Percentiles rank a stretch among this genome's conserved stretches.
These are phyloP conservation scores for Oxyura jamaicensis DNA, from an alignment of 2,113 vertebrate species.

Conservation along the genomic window DNA sequence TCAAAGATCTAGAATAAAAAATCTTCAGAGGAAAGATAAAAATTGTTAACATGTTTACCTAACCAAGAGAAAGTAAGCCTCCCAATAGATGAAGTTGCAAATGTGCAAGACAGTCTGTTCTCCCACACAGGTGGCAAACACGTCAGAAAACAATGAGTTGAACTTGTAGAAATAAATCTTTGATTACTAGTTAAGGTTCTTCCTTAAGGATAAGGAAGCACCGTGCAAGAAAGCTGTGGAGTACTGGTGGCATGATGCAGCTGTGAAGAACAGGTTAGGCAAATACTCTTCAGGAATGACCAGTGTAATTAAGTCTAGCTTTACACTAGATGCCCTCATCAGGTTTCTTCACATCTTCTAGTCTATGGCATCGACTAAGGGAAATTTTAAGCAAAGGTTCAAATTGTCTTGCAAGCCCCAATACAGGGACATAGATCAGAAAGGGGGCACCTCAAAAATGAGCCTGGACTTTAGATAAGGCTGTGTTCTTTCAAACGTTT, in stretches of 20 bases:
- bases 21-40: not conserved
- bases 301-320: not conserved
- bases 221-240: not conserved
- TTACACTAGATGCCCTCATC: not conserved
- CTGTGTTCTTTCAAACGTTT: not conserved
- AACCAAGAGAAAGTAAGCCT: not conserved
- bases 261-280: not conserved
- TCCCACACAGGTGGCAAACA: not conserved
- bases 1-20: not conserved
- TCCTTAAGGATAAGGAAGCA: not conserved
- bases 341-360: not conserved
- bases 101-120: not conserved
- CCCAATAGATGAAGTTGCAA: not conserved
- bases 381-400: not conserved
- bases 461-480: not conserved
- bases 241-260: not conserved
- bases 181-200: not conserved
- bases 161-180: not conserved
- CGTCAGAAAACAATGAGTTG: not conserved
- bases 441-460: not conserved
- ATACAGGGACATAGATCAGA: fast-evolving
- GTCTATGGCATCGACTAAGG: not conserved
- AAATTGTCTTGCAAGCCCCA: not conserved
- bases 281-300: not conserved
- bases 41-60: not conserved